Conservation (phyloP, 2,113 vertebrate genomes). For the Syngnathus scovelli region DNA sequence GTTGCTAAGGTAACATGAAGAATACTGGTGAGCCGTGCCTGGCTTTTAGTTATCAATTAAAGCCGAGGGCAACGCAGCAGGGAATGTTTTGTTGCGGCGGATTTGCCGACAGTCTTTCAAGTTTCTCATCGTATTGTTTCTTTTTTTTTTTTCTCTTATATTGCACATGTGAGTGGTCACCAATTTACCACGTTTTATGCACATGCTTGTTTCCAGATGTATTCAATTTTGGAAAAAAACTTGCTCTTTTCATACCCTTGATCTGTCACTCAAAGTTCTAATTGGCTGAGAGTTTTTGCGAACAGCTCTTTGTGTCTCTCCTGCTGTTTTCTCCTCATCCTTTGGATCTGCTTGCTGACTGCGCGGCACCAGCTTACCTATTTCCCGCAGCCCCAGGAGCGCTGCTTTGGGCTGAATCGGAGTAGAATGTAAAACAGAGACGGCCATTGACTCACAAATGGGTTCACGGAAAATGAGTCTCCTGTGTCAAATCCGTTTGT, state of each 20-base stretch:
- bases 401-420: constrained; percentile 51
- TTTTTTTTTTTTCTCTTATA: background rate
- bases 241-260: constrained; percentile 32
- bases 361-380: constrained; percentile 47
- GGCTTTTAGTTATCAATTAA: constrained; percentile 59
- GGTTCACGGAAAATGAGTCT: constrained; percentile 51
- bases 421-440: constrained; percentile 62
- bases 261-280: constrained; percentile 61
- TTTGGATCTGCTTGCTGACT: constrained; percentile 31
- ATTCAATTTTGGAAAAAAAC: constrained; percentile 41
- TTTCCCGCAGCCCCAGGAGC: constrained; percentile 32
- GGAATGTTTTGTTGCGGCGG: constrained; percentile 12
- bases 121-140: background rate
- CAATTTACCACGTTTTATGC: constrained; percentile 1
- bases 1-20: constrained; percentile 69
- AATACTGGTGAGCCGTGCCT: constrained; percentile 39
- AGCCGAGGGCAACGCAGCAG: constrained; percentile 41
- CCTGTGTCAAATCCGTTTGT: constrained; percentile 30
- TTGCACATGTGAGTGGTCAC: background rate
- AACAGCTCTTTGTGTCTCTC: constrained; percentile 38
- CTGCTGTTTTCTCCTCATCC: constrained; percentile 27
- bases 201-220: constrained; percentile 19
- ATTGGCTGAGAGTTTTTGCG: constrained; percentile 55
- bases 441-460: constrained; percentile 63
- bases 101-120: constrained; percentile 10